Base-by-base conservation (phyloP, 2,797 vertebrate genomes). In the Anolis apletophallus region DNA sequence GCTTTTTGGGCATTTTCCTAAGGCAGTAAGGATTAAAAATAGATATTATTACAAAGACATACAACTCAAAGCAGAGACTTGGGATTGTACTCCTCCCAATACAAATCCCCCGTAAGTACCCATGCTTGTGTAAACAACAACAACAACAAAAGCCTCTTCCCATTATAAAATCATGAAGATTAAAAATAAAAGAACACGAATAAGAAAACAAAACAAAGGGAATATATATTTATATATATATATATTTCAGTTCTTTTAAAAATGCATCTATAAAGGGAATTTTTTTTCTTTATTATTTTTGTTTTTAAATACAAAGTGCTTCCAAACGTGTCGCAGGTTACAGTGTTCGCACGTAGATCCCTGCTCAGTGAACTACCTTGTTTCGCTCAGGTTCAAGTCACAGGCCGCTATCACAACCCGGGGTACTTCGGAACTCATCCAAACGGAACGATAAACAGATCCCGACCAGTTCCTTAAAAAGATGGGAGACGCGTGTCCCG, bases 221-320 rank as follows among this genome's bases (percentile, higher is more conserved):
- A 96, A 95, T 93, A 91, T 88, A 96, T 93, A 94, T n/a, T n/a
- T n/a, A n/a, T 75, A n/a, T 72, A 46, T 69, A 54, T 76, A 8
- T 68, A 19, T 55, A 64, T 23, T 54, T 59, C 17, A 59, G 34
- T 54, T 73, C 21, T 57, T 46, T 34, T 93, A 57, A 94, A 94
- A 96, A 95, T 96, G 95, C 91, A 93, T 94, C 94, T 94, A 93
- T 88, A 95, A 96, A 94, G 91, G 91, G 29, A 34, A 64, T 29
- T 72, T 92, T 46, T 40, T 77, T 87, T 92, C 5, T 9, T 52
- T 19, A 21, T 68, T 92, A 6, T 90, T 83, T 88, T 93, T 52
- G 74, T 80, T 80, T 80, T 97, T 95, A 94, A 96, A 96, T 96
- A 97, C 96, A 97, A 97, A 97, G 96, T 97, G 96, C 96, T 96